Percentiles rank a stretch among this genome's conserved stretches.
These are phyloP conservation scores for Macrocentrus cingulum DNA, from an alignment of 1,140 invertebrate species.

Conservation along the genomic window DNA sequence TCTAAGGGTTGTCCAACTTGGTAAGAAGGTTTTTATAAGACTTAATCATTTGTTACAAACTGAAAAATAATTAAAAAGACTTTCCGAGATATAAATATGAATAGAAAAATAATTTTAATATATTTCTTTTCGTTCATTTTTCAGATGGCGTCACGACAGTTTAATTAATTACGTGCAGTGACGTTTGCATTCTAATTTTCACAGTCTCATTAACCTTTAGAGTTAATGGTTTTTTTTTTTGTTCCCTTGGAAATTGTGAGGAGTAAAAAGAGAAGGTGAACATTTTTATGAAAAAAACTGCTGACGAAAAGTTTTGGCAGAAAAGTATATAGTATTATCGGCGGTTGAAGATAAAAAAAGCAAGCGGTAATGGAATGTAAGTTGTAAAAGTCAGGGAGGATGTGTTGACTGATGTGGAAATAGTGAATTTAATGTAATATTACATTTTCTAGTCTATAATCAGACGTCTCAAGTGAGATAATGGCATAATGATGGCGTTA, in stretches of 20 bases:
- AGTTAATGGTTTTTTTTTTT: slow-evolving; percentile 11
- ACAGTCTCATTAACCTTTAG: slow-evolving; percentile 18
- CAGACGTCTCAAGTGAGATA: slow-evolving; percentile 7
- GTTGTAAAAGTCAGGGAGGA: slow-evolving; percentile 1
- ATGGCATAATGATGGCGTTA: neutral
- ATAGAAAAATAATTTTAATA: too few relatives aligned
- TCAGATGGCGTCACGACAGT: too few relatives aligned
- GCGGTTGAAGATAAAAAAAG: neutral
- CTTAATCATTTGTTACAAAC: neutral
- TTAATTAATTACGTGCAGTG: slow-evolving; percentile 4
- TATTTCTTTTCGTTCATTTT: too few relatives aligned
- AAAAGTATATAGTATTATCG: slow-evolving; percentile 3
- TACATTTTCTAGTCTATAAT: too few relatives aligned
- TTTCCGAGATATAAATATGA: too few relatives aligned
- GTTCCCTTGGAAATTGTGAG: slow-evolving; percentile 4
- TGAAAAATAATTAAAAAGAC: too few relatives aligned
- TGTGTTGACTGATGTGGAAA: neutral
- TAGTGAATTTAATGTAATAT: neutral
- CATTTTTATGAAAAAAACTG: slow-evolving; percentile 19
- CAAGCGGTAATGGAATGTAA: neutral
- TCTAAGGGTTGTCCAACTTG: too few relatives aligned
- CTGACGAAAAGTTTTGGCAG: slow-evolving; percentile 17
- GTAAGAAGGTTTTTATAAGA: too few relatives aligned
- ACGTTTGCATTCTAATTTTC: slow-evolving; percentile 17
- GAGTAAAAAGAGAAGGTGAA: slow-evolving; percentile 1